Evolutionary conservation across 2,113 vertebrate genomes (phyloP).

Genomic region (Melanerpes aurifrons): DNA sequence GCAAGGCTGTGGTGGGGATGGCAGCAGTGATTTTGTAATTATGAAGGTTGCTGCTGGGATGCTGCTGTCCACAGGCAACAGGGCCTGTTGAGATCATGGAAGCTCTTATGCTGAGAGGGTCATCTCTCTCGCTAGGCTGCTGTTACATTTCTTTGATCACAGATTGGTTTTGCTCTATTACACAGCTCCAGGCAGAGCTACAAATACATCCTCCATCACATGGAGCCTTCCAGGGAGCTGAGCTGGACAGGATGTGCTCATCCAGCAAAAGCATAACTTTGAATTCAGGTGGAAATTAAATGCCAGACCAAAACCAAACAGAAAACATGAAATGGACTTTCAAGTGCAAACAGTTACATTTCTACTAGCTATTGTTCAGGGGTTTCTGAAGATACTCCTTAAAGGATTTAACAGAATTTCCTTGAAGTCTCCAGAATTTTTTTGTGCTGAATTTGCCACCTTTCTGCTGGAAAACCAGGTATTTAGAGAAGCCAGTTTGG

Average conservation of each 20-base stretch:
- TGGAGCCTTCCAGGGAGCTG: conserved; percentile 6
- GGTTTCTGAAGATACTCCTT: fast-evolving
- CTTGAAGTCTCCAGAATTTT: not conserved
- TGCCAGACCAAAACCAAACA: not conserved
- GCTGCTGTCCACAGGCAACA: not conserved
- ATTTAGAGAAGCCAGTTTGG: not conserved
- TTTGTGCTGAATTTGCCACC: not conserved
- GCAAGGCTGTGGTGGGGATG: fast-evolving
- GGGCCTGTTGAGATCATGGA: fast-evolving
- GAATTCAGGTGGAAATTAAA: not conserved
- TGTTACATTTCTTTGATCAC: not conserved
- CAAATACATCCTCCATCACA: not conserved
- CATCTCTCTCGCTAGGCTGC: not conserved
- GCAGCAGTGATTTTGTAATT: not conserved
- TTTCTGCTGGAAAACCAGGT: not conserved
- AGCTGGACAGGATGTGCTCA: fast-evolving
- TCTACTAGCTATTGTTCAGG: not conserved
- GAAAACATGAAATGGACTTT: not conserved
- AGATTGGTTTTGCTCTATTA: not conserved
- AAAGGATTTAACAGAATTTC: not conserved
- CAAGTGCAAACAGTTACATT: not conserved
- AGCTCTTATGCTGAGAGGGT: not conserved
- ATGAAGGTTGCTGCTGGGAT: not conserved
- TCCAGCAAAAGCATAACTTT: not conserved
- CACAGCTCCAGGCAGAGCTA: conserved; percentile 23